Evolutionary conservation across 2,888 invertebrate genomes (phyloP), one percentile per base, ranked within the genome.

Genomic region (Daptonema setosum): DNA sequence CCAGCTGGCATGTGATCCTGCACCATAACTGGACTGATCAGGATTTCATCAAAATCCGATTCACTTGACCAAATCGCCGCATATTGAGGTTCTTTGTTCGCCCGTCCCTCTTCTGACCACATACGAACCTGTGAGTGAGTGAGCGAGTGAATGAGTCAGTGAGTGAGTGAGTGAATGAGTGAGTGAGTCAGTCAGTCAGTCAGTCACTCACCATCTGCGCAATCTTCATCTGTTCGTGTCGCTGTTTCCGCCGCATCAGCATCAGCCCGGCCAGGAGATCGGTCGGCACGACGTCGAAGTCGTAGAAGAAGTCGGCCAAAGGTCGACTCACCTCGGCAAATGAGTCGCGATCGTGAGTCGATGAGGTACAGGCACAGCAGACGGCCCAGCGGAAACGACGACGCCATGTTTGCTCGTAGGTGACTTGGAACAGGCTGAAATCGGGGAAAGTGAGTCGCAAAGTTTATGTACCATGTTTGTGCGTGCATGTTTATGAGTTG

Each of bases 1-100:
- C 80, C 82, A 70, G 86, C 85, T 30, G 86, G 85, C 85, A 87
- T 85, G 71, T 87, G 86, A 72, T 87, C 86, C 72, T 85, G 83
- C 60, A 86, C 68, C 85, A 86, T 86, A 54, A 83, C 83, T 1
- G 86, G 86, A 28, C 85, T 85, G 61, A 87, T 84, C 56, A 86
- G 77, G 25, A 87, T 85, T 73, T 86, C 83, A 70, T 85, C 83
- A 70, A 86, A 86, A 70, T 84, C 83, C 48, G 79, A 80, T 63
- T 83, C 83, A 61, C 82, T 81, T 1, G 83, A 84, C 85, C 85
- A 85, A 25, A 87, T 75, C 17, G 85, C 87, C 72, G 85, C 85
- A 72, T 84, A 86, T 26, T 85, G 83, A 0, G 85, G 85, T 63
- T 84, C 82, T 17, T 78, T 78, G 63, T 11, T 8, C 17, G 35